Evolutionary conservation across 53 echinoderm and acorn worm genomes (phyloP), one percentile per base, ranked within the genome.

Genomic region (Glandiceps talaboti): DNA sequence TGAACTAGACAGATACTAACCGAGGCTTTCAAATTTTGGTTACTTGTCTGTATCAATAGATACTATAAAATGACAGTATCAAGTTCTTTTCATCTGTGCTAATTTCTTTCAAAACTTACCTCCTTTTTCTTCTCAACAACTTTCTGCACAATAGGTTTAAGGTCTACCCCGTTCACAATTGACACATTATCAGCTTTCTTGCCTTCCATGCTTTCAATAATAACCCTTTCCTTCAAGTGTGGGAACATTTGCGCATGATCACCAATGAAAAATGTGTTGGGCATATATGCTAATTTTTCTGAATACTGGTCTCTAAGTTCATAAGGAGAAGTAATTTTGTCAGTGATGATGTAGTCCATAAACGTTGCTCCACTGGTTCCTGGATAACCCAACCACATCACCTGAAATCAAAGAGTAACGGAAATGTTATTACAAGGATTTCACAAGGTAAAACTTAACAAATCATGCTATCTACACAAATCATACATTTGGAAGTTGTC

Each of bases 231-330:
- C 75, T 87, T 75, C 74, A 99, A 88, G 74, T 99, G 99, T 6
- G 99, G 99, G 83, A 99, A 99, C 99, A 99, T 99, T 74, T 99
- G 93, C 93, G 91, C 93, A 82, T 99, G 99, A 79, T 99, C 99
- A 1, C 99, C 99, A 33, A 91, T 94, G 86, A 99, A 99, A 89
- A 99, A 99, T 1, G 94, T 99, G 86, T 94, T 80, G 10, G 87
- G 87, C 99, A 99, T 99, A 86, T 88, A 94, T 74, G 87, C 94
- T 28, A 99, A 85, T 79, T 94, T 99, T 83, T 99, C 99, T 28
- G 99, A 99, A 88, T 99, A 99, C 86, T 99, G 99, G 75, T 77
- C 74, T 77, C 87, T 80, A 1, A 99, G 91, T 74, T 99, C 99
- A 74, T 83, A 32, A 29, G 99, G 99, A 31, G 99, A 99, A 27